Conservation (phyloP, 2,113 vertebrate species). For the Dipodomys merriami region DNA sequence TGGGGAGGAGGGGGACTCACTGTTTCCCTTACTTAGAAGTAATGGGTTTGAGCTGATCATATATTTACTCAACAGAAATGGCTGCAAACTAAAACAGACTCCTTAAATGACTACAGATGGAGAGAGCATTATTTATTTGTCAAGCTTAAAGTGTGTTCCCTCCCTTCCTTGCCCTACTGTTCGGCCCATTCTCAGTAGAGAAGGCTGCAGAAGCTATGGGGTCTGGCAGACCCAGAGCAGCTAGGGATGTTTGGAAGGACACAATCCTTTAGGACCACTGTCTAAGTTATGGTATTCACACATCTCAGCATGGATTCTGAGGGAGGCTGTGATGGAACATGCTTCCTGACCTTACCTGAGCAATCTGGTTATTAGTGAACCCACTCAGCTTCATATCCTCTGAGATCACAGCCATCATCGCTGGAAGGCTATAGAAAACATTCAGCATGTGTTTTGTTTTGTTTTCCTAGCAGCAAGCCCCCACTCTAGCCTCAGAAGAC, state of each 20-base stretch:
- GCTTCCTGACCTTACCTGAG: background rate
- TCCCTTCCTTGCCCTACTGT: too few relatives aligned
- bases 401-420: background rate
- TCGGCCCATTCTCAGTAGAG: background rate
- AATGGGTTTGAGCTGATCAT: background rate
- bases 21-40: background rate
- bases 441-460: too few relatives aligned
- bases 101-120: background rate
- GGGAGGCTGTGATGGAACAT: background rate
- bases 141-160: background rate
- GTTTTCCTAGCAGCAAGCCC: background rate
- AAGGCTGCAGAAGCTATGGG: background rate
- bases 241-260: too few relatives aligned
- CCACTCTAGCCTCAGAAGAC: background rate
- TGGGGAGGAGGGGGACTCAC: background rate
- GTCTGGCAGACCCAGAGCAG: background rate
- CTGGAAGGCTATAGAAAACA: background rate
- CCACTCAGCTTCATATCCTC: background rate
- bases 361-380: background rate
- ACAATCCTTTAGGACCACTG: background rate
- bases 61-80: background rate
- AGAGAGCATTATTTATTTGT: background rate
- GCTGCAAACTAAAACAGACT: background rate
- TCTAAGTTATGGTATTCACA: background rate
- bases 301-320: background rate